Evolutionary conservation across 2,797 vertebrate genomes (phyloP).

Genomic region (Lutjanus campechanus): DNA sequence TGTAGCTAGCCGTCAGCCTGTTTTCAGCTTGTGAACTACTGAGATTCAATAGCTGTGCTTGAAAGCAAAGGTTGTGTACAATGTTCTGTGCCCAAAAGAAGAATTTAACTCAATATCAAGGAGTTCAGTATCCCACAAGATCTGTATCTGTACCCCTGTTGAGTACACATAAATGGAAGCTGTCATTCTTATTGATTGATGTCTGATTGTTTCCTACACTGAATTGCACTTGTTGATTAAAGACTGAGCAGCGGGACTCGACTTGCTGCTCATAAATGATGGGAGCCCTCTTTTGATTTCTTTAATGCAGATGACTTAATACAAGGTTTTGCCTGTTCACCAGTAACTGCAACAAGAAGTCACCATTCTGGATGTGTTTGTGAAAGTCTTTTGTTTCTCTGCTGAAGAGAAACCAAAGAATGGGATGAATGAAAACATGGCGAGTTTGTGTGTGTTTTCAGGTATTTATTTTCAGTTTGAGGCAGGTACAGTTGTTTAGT

Average conservation of each 20-base stretch:
- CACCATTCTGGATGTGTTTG: neutral
- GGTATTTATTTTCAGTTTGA: slow-evolving; percentile 69
- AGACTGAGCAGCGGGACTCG: slow-evolving; percentile 51
- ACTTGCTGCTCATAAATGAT: slow-evolving; percentile 55
- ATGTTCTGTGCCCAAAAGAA: slow-evolving; percentile 20
- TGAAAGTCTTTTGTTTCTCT: slow-evolving; percentile 11
- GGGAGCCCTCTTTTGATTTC: slow-evolving; percentile 6
- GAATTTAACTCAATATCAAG: neutral
- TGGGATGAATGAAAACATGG: neutral
- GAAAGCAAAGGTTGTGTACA: slow-evolving; percentile 14
- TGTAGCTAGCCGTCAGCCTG: slow-evolving; percentile 20
- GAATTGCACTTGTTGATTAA: slow-evolving; percentile 80
- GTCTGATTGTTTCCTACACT: slow-evolving; percentile 75
- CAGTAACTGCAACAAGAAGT: neutral
- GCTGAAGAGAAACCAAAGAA: slow-evolving; percentile 12
- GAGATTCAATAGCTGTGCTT: slow-evolving; percentile 31
- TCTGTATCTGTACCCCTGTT: slow-evolving; percentile 23
- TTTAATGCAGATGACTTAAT: neutral
- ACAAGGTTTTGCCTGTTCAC: neutral
- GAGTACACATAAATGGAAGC: slow-evolving; percentile 56
- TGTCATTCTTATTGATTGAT: slow-evolving; percentile 70
- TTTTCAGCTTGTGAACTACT: slow-evolving; percentile 50
- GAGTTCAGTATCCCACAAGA: slow-evolving; percentile 20
- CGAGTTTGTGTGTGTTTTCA: slow-evolving; percentile 37
- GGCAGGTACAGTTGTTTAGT: slow-evolving; percentile 84